Evolutionary conservation across 2,888 invertebrate genomes (phyloP), one percentile per base, ranked within the genome.

Genomic region (Tenodera sinensis): DNA sequence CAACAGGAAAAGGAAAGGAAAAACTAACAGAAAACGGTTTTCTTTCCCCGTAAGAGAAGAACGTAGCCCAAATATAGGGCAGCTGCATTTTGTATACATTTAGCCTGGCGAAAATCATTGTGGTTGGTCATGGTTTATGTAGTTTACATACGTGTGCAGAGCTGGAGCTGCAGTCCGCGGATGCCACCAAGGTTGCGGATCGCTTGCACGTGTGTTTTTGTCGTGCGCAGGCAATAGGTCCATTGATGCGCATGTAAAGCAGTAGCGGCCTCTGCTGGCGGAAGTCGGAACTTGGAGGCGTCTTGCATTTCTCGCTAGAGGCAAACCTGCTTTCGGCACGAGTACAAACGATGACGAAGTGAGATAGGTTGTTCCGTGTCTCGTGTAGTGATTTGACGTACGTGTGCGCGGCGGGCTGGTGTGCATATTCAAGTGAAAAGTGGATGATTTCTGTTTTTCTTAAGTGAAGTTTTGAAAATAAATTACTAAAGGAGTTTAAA

Each of bases 241-340:
- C 27, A 71, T 28, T 20, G 28, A 3, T 82, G 87, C 87, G 87
- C 87, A 87, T 82, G 87, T 28, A 83, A 81, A 87, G 15, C 87
- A 83, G 87, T 81, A 83, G 87, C 27, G 34, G 27, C 83, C 87
- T 83, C 83, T 42, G 87, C 30, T 81, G 87, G 71, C 28, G 71
- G 27, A 87, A 81, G 82, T 14, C n/a, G 82, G 81, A 87, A 84
- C 30, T 30, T 25, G 25, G 81, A 15, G 15, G 28, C 82, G 87
- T 81, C 28, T 25, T 81, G 81, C 54, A 30, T 81, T 87, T 87
- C 25, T 87, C 28, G 87, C 87, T 87, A 82, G 28, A 87, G 87
- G 87, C 87, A 20, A 82, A 84, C 71, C 71, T 86, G 85, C 71
- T 86, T 20, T 54, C 25, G 87, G 87, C 87, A 87, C 87, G 87